These are phyloP conservation scores for Proterorhinus semilunaris DNA, from an alignment of 2,113 vertebrate genomes.

Conservation along the genomic window DNA sequence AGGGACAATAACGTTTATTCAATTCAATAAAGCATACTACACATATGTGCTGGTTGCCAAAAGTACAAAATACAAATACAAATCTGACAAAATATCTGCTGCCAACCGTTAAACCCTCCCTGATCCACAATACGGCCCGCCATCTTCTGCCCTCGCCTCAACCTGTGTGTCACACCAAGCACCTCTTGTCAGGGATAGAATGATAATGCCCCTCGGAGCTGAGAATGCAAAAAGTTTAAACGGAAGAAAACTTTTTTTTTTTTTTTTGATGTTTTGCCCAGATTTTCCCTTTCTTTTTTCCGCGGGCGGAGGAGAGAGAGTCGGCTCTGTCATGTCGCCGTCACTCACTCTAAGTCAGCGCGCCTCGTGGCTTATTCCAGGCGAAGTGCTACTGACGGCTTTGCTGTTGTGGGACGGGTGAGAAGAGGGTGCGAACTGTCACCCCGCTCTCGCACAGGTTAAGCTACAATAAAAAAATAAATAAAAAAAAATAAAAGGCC, in stretches of 20 bases:
- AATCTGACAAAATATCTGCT: no score
- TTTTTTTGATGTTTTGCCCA: neutral
- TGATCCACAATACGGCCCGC: no score
- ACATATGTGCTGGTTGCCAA: no score
- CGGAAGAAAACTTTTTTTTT: neutral
- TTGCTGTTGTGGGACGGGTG: constrained; percentile 12
- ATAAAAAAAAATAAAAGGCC: neutral
- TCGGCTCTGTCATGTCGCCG: constrained; percentile 17
- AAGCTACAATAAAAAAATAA: constrained; percentile 22
- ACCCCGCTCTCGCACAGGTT: constrained; percentile 16
- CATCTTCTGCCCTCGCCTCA: neutral
- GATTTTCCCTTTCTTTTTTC: constrained; percentile 6
- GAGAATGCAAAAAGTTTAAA: constrained; percentile 6
- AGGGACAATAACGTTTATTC: no score
- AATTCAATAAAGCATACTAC: no score
- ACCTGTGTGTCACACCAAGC: neutral
- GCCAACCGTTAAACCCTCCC: no score
- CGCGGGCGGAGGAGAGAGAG: neutral
- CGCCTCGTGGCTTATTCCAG: constrained; percentile 18
- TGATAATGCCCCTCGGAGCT: neutral
- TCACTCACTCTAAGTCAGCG: constrained; percentile 27
- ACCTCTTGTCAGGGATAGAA: neutral
- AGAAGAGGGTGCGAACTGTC: constrained; percentile 34
- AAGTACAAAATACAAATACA: no score
- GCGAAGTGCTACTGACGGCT: constrained; percentile 23